Evolutionary conservation across 2,888 invertebrate species (phyloP), one percentile per base, ranked within the genome.

Genomic region (Cataglyphis rosenhaueri): DNA sequence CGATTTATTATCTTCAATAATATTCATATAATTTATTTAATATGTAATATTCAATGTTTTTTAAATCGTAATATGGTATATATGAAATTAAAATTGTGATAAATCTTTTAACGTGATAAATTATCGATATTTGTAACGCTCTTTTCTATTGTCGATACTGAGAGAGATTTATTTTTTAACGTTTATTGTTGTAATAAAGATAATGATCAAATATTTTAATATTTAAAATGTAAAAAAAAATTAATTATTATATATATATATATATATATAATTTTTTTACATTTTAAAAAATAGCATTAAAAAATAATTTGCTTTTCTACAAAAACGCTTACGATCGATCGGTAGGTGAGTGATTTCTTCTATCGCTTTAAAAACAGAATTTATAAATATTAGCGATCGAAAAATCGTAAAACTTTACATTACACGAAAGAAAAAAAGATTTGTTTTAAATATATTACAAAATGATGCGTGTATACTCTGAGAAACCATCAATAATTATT

Each of bases 321-420:
- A 57, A 68, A 44, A 78, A 71, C 25, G 38, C 44, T 8, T 59
- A 29, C 78, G 78, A 79, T 79, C 71, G 78, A 71, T 79, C 59
- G 21, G 35, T 59, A 32, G n/a, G 68, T n/a, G n/a, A 25, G 9
- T 35, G 44, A 59, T 78, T 59, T 44, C 10, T n/a, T 38, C 29
- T 41, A 66, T 66, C 55, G 3, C 18, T 52, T n/a, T 21, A 38
- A 18, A 71, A 10, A 59, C 10, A n/a, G n/a, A 29, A 75, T 52
- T 65, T 55, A 18, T 21, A 32, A 78, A 21, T n/a, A 68, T 8
- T 8, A 32, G 10, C 9, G 10, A 32, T 29, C 62, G 18, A 25
- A 32, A 64, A 21, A 66, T 48, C 3, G 29, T n/a, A 52, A 25
- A 41, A 29, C n/a, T 41, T 41, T 18, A 57, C 29, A 38, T 8